These are phyloP conservation scores for Hypothenemus hampei DNA, from an alignment of 1,140 invertebrate genomes.

Conservation along the genomic window DNA sequence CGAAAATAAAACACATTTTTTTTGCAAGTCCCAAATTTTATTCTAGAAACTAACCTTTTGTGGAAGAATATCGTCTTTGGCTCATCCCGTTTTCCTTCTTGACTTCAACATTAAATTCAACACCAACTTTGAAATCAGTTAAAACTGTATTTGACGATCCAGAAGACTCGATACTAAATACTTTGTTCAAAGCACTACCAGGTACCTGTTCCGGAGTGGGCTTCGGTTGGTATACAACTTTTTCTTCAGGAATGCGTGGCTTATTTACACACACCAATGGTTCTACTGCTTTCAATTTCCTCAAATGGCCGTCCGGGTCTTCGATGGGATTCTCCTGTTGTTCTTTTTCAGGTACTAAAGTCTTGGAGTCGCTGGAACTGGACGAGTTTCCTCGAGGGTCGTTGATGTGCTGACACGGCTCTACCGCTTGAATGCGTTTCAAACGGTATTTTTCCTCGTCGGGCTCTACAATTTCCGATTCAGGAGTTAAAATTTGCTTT, in stretches of 20 bases:
- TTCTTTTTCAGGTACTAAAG: conserved; percentile 13
- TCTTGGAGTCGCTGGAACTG: conserved; percentile 14
- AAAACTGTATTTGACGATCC: conserved; percentile 26
- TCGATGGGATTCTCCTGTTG: conserved; percentile 7
- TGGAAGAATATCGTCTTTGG: conserved; percentile 37
- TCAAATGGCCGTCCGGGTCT: conserved; percentile 23
- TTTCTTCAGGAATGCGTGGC: conserved; percentile 28
- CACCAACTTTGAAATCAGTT: conserved; percentile 36
- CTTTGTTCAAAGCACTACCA: conserved; percentile 34
- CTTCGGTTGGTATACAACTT: conserved; percentile 29
- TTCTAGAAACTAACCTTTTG: conserved; percentile 40
- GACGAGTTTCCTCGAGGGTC: conserved; percentile 12
- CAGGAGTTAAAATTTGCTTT: conserved; percentile 26
- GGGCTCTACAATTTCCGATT: conserved; percentile 26
- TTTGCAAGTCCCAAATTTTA: background rate
- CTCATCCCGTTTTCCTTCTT: conserved; percentile 42
- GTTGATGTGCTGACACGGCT: conserved; percentile 15
- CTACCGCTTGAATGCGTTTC: conserved; percentile 22
- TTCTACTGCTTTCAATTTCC: conserved; percentile 30
- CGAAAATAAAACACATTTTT: background rate
- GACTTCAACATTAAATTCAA: conserved; percentile 38
- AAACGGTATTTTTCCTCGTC: conserved; percentile 23
- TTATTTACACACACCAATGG: conserved; percentile 32
- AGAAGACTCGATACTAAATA: conserved; percentile 32
- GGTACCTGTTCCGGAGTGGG: conserved; percentile 26